Evolutionary conservation across 35 echinoderm and acorn worm genomes (phyloP), one percentile per base, ranked within the genome.

Genomic region (Nesometra sesokonis): DNA sequence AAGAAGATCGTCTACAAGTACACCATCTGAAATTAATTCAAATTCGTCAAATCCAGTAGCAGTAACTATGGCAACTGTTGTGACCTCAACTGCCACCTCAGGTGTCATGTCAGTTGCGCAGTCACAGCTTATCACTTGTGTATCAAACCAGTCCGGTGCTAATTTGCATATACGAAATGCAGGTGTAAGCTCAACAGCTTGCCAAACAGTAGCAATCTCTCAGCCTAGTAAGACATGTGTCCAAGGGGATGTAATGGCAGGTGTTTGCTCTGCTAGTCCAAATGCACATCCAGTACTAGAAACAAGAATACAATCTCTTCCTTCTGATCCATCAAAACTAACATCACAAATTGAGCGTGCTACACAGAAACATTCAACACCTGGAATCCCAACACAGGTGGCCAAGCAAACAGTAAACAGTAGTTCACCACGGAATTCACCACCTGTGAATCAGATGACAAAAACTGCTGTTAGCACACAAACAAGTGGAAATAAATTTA

Each of bases 1-100:
- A 0, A 27, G 38, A 0, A 86, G 84, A 32, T 83, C 47, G 82
- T 30, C 30, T 30, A 11, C 80, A 30, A 81, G 38, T 34, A 89
- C 80, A 34, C 11, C 87, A 83, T 36, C 87, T 32, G 79, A 34
- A 17, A 85, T 19, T 31, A 52, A 77, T 33, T 29, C 39, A 34
- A 46, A 76, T 21, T 32, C 47, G 17, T 11, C 21, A 31, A 38
- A 85, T 23, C 33, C 84, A 35, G 77, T 76, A 35, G 23, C 84
- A 34, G 46, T 76, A 35, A 34, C 84, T 86, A 86, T 76, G 46
- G 52, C 84, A 86, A 76, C 84, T 67, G 52, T 67, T 67, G 23
- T 27, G 21, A 67, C 52, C 9, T 67, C 52, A 23, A 76, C 35
- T 36, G 77, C 78, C 31, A 78, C 86, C 80, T 46, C 76, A 9